phyloP scores from a whole-genome alignment of 2,888 invertebrate genomes.

The Diaperis boleti region DNA sequence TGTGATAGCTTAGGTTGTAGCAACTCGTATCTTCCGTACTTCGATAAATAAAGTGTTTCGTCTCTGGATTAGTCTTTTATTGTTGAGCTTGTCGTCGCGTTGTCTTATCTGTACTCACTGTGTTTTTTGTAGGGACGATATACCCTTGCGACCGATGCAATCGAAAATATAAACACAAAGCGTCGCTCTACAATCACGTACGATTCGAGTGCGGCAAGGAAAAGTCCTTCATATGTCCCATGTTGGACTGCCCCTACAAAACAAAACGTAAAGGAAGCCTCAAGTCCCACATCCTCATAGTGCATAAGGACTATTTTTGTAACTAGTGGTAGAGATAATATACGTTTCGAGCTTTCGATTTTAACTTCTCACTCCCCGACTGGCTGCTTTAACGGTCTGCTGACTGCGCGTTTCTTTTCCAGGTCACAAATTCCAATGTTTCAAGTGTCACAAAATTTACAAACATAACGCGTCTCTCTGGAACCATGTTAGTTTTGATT shows the following conservation, averaged over 20 bases:
- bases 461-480: slow-evolving; percentile 59
- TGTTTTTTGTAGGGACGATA: slow-evolving; percentile 28
- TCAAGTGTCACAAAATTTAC: slow-evolving; percentile 48
- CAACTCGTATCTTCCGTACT: neutral
- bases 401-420: slow-evolving; percentile 15
- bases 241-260: slow-evolving; percentile 31
- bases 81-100: slow-evolving; percentile 2
- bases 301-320: slow-evolving; percentile 29
- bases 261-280: slow-evolving; percentile 38
- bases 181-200: slow-evolving; percentile 51
- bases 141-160: slow-evolving; percentile 41
- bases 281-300: slow-evolving; percentile 35
- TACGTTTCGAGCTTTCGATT: slow-evolving; percentile 7
- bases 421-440: slow-evolving; percentile 30
- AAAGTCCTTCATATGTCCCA: slow-evolving; percentile 49
- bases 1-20: neutral
- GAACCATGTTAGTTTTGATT: slow-evolving; percentile 55
- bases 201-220: slow-evolving; percentile 53
- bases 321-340: slow-evolving; percentile 16
- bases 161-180: slow-evolving; percentile 49
- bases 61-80: neutral
- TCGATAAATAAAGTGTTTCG: neutral
- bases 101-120: neutral
- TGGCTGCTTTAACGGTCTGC: neutral
- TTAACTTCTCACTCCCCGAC: neutral